Base-by-base conservation (phyloP, 1,140 invertebrate genomes). In the Danaus melanippus region DNA sequence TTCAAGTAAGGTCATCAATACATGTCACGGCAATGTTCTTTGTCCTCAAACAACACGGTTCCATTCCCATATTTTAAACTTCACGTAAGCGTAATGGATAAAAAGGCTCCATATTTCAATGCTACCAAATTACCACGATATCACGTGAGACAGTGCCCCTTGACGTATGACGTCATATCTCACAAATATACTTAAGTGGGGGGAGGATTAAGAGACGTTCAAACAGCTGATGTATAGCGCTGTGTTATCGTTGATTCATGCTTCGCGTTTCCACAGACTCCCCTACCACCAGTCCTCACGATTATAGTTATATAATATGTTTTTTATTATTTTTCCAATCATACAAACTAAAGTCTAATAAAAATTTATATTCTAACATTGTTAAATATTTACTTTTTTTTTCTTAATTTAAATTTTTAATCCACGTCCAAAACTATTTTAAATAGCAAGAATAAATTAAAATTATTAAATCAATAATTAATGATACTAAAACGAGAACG, bases 131-230 rank as follows among this genome's bases (percentile, higher is more conserved):
- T 70, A 70, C 66, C 58, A 64, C 58, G 17, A 50, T 74, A 76
- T 76, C 71, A 66, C 64, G 63, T 58, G 64, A 70, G 72, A 69
- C 76, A 71, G 65, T 67, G 62, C 52, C 63, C 53, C 53, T 57
- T 80, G 77, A 80, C 76, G 67, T 67, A 79, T 75, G 69, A 76
- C 69, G 67, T 76, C 74, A 76, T 79, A 70, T 75, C 67, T 79
- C 74, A 68, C 64, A 74, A 66, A 67, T 72, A 66, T 73, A 73
- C 69, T 75, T 72, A 71, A 60, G 60, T 58, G 59, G 62, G 65
- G 65, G 64, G 74, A 66, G 74, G 76, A 79, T 79, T 79, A 79
- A 76, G 74, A 67, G 68, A 64, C 50, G 69, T 62, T 70, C 71
- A 72, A 68, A 65, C 63, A 56, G 40, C 61, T 74, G 74, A 76